Percentiles rank a stretch among this genome's conserved stretches.
phyloP scores from a whole-genome alignment of 2,797 vertebrate species.

The Nyctalus aviator region DNA sequence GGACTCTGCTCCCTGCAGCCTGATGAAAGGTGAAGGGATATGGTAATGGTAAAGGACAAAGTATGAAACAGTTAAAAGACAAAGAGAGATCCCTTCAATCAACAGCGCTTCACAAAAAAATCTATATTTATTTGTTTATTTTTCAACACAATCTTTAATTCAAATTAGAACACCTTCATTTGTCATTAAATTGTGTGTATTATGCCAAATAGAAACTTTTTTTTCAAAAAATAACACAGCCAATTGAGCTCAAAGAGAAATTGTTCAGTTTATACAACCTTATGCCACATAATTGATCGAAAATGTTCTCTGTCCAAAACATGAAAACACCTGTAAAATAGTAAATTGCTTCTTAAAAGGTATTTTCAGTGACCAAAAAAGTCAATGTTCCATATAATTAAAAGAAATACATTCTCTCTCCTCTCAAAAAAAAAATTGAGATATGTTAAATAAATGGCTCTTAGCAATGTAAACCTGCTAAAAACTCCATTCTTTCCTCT shows the following conservation, averaged over 20 bases:
- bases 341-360: conserved; percentile 22
- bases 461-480: conserved; percentile 63
- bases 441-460: conserved; percentile 54
- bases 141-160: neutral
- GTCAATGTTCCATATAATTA: conserved; percentile 6
- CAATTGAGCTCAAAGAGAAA: neutral
- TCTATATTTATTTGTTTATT: neutral
- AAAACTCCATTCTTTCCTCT: conserved; percentile 72
- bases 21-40: neutral
- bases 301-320: neutral
- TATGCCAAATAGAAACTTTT: neutral
- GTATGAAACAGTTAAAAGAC: neutral
- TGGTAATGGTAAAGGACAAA: neutral
- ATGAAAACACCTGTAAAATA: neutral
- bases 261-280: neutral
- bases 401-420: neutral
- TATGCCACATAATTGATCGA: neutral
- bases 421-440: neutral
- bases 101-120: neutral
- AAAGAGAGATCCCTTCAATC: neutral
- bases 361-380: conserved; percentile 50
- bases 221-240: neutral
- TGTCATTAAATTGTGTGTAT: neutral
- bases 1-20: neutral
- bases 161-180: neutral